Base-by-base conservation (phyloP, 37 sponge, comb jelly and placozoan genomes). In the Spongilla lacustris region DNA sequence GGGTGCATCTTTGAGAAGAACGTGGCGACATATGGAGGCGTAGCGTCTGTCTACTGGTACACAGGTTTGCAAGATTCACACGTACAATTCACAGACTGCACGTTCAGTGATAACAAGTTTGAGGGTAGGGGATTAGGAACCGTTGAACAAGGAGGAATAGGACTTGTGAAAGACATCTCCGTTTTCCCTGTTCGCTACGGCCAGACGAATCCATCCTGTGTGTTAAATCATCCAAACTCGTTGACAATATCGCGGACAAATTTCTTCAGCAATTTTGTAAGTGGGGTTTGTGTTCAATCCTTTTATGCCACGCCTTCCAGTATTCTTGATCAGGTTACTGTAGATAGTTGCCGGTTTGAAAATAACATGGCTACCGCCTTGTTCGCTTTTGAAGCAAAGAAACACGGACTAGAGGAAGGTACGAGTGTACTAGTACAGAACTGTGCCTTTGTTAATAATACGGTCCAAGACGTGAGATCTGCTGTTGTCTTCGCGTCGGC, bases 21-120 rank as follows among this genome's bases (percentile, higher is more conserved):
- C 76, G 71, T 78, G 26, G 89, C 80, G 11, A 13, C 6, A 5
- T 58, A 31, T 68, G 93, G 90, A 50, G 80, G 84, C 13, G 93
- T 80, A 9, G 78, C 86, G 41, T 32, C 50, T 26, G 36, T 93
- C n/a, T 41, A 71, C 13, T 26, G 81, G 26, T 90, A 80, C 67
- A 26, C 67, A 32, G 82, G 86, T 26, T 77, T 75, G 10, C 14
- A 10, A 32, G 49, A 80, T 48, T 75, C 67, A 4, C 49, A 71
- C n/a, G 29, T 92, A 2, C 23, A 33, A 22, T 88, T 92, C 49
- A 12, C 19, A 26, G 50, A 77, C 32, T 89, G 86, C 50, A 77
- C 24, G 11, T 89, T 92, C 50, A 14, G 0, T 19, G 49, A 71
- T 0, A 89, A 88, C 48, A 83, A 83, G 0, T 0, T 82, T 3